Percentiles rank a stretch among this genome's conserved stretches.
These are phyloP conservation scores for Dasyornis broadbenti DNA, from an alignment of 2,113 vertebrate species.

Conservation along the genomic window DNA sequence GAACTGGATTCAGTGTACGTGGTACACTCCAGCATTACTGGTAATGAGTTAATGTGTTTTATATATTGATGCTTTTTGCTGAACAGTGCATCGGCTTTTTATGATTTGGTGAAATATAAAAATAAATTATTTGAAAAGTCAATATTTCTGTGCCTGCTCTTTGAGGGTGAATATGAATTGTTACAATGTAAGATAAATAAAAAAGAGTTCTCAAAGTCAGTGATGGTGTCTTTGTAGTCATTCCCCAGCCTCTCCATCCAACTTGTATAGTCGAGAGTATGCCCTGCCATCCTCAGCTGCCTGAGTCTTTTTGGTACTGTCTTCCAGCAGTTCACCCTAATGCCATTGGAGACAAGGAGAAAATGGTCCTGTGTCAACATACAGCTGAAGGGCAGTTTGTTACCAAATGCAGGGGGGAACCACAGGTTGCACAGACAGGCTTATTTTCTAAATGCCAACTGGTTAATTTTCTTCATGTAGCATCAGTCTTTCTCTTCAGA, in stretches of 20 bases:
- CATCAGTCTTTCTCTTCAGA: not conserved
- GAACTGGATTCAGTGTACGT: not conserved
- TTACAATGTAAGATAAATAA: not conserved
- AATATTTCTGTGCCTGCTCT: not conserved
- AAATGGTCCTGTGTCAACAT: not conserved
- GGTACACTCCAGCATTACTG: not conserved
- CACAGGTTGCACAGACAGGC: not conserved
- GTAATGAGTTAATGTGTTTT: conserved; percentile 8
- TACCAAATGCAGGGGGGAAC: not conserved
- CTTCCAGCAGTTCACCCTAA: not conserved
- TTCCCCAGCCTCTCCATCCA: not conserved
- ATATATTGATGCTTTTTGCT: conserved; percentile 50
- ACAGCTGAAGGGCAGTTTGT: not conserved
- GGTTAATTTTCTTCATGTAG: not conserved
- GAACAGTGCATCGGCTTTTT: conserved; percentile 37
- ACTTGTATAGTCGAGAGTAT: not conserved
- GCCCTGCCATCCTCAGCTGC: not conserved
- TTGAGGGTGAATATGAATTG: not conserved
- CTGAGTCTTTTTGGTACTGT: not conserved
- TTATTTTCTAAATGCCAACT: not conserved
- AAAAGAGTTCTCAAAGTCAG: not conserved
- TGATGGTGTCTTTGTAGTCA: rapidly evolving
- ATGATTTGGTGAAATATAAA: conserved; percentile 43
- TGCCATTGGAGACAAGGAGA: not conserved
- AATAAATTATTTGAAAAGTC: conserved; percentile 55